Evolutionary conservation across 2,113 vertebrate genomes (phyloP).

Genomic region (Ochotona princeps): DNA sequence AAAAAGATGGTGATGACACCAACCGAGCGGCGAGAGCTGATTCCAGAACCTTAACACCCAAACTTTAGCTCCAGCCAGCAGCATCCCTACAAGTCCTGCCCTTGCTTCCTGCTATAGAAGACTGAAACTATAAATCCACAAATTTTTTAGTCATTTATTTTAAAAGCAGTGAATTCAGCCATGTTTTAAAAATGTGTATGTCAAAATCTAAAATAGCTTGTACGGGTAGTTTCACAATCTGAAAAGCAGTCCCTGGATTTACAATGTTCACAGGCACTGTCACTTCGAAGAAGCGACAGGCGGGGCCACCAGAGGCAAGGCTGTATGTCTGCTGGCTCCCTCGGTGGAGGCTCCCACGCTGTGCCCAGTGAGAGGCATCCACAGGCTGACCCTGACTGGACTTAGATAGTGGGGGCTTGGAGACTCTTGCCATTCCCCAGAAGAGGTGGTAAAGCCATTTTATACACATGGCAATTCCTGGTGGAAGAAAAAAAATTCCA

Average conservation of each 20-base stretch:
- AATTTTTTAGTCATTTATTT: constrained; percentile 48
- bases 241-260: constrained; percentile 5
- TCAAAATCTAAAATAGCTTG: constrained; percentile 53
- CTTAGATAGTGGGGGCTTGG: neutral
- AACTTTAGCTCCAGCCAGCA: neutral
- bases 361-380: too few relatives aligned
- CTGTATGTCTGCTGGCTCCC: neutral
- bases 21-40: neutral
- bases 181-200: constrained; percentile 9
- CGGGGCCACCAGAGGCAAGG: neutral
- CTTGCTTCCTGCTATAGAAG: constrained; percentile 15
- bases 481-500: neutral
- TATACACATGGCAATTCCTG: neutral
- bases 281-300: neutral
- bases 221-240: constrained; percentile 47
- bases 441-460: constrained; percentile 1
- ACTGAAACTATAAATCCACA: constrained; percentile 38
- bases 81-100: neutral
- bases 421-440: neutral
- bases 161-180: neutral
- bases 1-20: neutral
- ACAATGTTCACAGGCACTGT: constrained; percentile 12
- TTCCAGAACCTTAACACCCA: neutral
- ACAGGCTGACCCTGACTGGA: neutral
- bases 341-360: neutral